phyloP scores from a whole-genome alignment of 1,140 invertebrate species.

The Pomacea maculata region DNA sequence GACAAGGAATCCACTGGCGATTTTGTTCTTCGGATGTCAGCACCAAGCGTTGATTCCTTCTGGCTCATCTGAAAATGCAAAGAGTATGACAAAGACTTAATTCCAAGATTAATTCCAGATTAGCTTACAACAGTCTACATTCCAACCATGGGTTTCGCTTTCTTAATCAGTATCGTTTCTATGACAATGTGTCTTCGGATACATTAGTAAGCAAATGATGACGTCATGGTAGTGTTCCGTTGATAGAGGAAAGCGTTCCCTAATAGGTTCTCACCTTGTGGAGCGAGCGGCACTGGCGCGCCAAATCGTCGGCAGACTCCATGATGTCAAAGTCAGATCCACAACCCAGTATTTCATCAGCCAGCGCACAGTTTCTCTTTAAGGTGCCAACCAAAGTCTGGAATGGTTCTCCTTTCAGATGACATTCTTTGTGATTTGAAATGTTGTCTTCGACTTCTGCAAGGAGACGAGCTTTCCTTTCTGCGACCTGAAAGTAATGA shows the following conservation, averaged over 20 bases:
- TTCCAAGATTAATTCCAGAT: too few species aligned
- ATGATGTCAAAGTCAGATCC: constrained; percentile 22
- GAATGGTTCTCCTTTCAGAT: constrained; percentile 1
- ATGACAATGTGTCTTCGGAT: too few species aligned
- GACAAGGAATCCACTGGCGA: constrained; percentile 9
- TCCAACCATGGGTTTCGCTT: too few species aligned
- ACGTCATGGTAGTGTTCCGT: too few species aligned
- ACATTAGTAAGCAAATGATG: too few species aligned
- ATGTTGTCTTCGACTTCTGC: constrained; percentile 9
- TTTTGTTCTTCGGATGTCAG: too few species aligned
- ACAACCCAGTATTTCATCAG: constrained; percentile 14
- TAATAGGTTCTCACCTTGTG: not conserved
- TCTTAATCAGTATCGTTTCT: too few species aligned
- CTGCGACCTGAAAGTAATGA: constrained; percentile 6
- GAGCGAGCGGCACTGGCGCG: constrained; percentile 5
- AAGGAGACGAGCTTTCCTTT: constrained; percentile 1
- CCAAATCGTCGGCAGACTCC: constrained; percentile 14
- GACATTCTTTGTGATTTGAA: not conserved
- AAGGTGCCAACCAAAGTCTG: constrained; percentile 13
- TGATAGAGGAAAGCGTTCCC: too few species aligned
- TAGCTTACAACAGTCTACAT: too few species aligned
- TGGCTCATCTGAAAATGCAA: too few species aligned
- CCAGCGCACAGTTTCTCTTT: constrained; percentile 16
- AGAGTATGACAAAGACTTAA: too few species aligned
- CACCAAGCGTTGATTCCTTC: too few species aligned